Conservation (phyloP, 35 echinoderm and acorn worm genomes). For the Lytechinus variegatus region DNA sequence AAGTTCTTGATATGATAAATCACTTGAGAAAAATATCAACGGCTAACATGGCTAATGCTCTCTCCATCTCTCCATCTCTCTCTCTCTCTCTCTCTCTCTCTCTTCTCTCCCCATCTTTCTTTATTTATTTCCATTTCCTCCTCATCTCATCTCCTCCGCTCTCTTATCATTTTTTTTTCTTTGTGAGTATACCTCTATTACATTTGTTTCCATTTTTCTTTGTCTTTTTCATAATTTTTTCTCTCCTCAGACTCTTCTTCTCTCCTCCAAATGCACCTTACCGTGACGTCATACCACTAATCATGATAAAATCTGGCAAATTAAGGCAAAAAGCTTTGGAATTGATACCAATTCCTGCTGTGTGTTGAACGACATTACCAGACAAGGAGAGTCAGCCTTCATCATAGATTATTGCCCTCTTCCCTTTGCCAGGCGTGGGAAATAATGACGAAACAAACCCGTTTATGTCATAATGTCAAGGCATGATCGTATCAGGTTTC, state of each 20-base stretch:
- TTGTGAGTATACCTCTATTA: no score
- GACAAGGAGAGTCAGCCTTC: slow-evolving; percentile 3
- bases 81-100: not conserved
- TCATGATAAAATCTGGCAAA: slow-evolving; percentile 49
- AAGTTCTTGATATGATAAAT: no score
- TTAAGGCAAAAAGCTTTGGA: slow-evolving; percentile 38
- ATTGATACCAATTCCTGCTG: slow-evolving; percentile 36
- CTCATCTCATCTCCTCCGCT: not conserved
- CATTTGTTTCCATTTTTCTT: not conserved
- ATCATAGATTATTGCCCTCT: slow-evolving; percentile 24
- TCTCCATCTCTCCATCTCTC: no score
- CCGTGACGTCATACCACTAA: not conserved
- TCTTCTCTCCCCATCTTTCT: not conserved
- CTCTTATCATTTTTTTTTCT: not conserved
- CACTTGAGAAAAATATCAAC: no score
- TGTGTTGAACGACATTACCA: not conserved
- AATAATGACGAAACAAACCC: not conserved
- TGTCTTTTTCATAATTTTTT: not conserved
- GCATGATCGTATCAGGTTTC: not conserved
- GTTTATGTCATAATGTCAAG: not conserved
- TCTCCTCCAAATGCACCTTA: not conserved
- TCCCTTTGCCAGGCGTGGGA: not conserved
- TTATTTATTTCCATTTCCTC: not conserved
- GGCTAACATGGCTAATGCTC: no score
- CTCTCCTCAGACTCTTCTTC: not conserved